phyloP scores from a whole-genome alignment of 2,113 vertebrate species.

The Poeciliopsis occidentalis region DNA sequence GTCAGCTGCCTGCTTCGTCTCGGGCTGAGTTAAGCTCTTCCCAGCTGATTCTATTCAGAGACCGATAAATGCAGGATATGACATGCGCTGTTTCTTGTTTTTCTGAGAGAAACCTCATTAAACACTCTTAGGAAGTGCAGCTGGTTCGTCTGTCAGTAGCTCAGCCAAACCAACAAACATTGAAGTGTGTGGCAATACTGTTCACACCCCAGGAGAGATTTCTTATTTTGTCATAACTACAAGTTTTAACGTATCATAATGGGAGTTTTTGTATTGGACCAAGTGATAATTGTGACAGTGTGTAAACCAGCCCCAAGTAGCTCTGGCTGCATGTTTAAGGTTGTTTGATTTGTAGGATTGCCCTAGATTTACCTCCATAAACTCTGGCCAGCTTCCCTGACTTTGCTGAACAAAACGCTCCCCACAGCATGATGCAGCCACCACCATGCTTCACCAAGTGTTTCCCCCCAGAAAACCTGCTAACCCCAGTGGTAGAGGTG shows the following conservation, averaged over 20 bases:
- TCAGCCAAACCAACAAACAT: slow-evolving; percentile 21
- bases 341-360: neutral
- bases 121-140: slow-evolving; percentile 12
- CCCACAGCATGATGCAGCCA: neutral
- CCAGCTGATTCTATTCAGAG: slow-evolving; percentile 12
- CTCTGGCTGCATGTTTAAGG: too few relatives aligned
- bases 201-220: neutral
- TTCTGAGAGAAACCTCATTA: neutral
- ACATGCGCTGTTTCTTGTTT: neutral
- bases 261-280: neutral
- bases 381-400: neutral
- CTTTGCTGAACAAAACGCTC: neutral
- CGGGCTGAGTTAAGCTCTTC: neutral
- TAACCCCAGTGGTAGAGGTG: too few relatives aligned
- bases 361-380: neutral
- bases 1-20: slow-evolving; percentile 42
- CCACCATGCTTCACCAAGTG: neutral
- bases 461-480: too few relatives aligned
- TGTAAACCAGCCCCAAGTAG: neutral
- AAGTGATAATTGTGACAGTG: neutral
- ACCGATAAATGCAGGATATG: slow-evolving; percentile 1
- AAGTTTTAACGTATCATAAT: too few relatives aligned
- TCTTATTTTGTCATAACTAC: neutral
- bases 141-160: neutral
- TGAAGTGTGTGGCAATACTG: neutral